phyloP scores from a whole-genome alignment of 2,888 invertebrate species.

The Rosalia funebris region DNA sequence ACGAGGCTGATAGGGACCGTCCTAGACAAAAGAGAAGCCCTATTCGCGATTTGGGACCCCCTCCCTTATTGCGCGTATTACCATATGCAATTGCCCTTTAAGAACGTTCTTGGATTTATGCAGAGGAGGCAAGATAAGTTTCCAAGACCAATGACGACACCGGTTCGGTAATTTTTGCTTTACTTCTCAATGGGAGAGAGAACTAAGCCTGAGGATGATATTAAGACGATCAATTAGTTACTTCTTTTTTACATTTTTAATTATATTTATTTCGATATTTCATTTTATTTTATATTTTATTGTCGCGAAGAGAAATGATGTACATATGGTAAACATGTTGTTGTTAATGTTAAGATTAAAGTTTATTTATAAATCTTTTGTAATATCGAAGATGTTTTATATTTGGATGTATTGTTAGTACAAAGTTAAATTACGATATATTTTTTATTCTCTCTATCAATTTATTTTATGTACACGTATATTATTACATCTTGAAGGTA shows the following conservation, averaged over 20 bases:
- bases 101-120: slow-evolving; percentile 69
- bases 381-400: slow-evolving; percentile 26
- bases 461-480: slow-evolving; percentile 13
- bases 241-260: neutral
- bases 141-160: slow-evolving; percentile 60
- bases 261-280: slow-evolving; percentile 26
- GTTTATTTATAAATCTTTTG: slow-evolving; percentile 35
- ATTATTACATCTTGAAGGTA: slow-evolving; percentile 31
- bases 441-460: slow-evolving; percentile 9
- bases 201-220: slow-evolving; percentile 56
- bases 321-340: slow-evolving; percentile 32
- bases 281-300: slow-evolving; percentile 16
- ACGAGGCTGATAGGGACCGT: slow-evolving; percentile 74
- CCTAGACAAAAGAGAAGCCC: slow-evolving; percentile 80
- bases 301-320: slow-evolving; percentile 9
- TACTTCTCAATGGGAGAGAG: slow-evolving; percentile 55
- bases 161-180: slow-evolving; percentile 56
- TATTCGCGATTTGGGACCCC: slow-evolving; percentile 87
- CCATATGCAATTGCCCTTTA: slow-evolving; percentile 79
- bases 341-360: slow-evolving; percentile 21
- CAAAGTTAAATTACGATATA: slow-evolving; percentile 6
- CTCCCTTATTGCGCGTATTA: slow-evolving; percentile 87
- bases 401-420: slow-evolving; percentile 23
- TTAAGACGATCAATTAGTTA: neutral
- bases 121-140: slow-evolving; percentile 64